Base-by-base conservation (phyloP, 30 jellyfish, hydroid and myxozoan genomes). In the Cassiopea andromeda region DNA sequence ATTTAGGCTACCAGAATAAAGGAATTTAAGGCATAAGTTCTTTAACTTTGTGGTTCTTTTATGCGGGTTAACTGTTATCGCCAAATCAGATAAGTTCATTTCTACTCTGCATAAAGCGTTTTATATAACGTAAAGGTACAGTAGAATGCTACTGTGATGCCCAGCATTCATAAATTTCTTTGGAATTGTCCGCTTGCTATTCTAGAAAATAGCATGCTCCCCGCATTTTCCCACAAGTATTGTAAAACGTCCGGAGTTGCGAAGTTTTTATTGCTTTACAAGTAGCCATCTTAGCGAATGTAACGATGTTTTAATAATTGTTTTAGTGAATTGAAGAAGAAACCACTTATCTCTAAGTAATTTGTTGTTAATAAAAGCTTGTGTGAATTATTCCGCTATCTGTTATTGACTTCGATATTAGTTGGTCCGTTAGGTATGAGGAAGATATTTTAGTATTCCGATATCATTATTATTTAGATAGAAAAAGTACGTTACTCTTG, bases 261-360 rank as follows among this genome's bases (percentile, higher is more conserved):
- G 38, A 16, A 2, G 27, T 70, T 70, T 70, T 70, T 14, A 70
- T 16, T 50, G 50, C 27, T 70, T 70, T 1, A 54, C 6, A 27
- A 43, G 27, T n/a, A 27, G 50, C 49, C 54, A 27, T 70, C 49
- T 70, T 70, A 70, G 79, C 75, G 10, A 70, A 43, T 1, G 0
- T 5, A 54, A 70, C 79, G 27, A 19, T 70, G 10, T 70, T 70
- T 70, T 70, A 70, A 7, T 70, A 38, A 70, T 70, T 70, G 79
- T 70, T 70, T 70, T 70, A 70, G 27, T 70, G 0, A 27, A 70
- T 70, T 19, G 0, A 12, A 70, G 79, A 70, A 70, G 57, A 70
- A 7, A 43, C 79, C 79, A 54, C 79, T 70, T 70, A 43, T 70
- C 38, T 12, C 2, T 18, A 43, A 70, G 7, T 18, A 19, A 70